These are phyloP conservation scores for Nemotelus pantherinus DNA, from an alignment of 2,888 invertebrate genomes.

Conservation along the genomic window DNA sequence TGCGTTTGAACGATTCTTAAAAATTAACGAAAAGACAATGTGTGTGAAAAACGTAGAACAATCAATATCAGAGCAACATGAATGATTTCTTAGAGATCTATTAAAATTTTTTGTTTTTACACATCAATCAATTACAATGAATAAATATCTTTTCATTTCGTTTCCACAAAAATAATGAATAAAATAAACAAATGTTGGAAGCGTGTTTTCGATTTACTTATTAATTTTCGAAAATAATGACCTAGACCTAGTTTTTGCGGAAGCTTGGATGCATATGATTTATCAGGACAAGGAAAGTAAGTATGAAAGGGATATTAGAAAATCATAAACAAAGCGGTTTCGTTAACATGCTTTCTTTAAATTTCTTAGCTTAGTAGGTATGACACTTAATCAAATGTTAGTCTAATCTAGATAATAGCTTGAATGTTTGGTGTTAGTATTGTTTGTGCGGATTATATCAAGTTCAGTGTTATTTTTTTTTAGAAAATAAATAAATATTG, in stretches of 20 bases:
- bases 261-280: neutral
- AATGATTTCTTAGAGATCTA: conserved; percentile 5
- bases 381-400: too few relatives aligned
- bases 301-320: neutral
- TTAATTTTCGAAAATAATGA: too few relatives aligned
- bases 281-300: neutral
- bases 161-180: neutral
- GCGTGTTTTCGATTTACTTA: neutral
- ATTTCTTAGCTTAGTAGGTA: neutral
- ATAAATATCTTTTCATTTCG: neutral
- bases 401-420: too few relatives aligned
- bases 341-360: conserved; percentile 17
- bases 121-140: neutral
- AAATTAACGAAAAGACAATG: neutral
- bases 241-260: neutral
- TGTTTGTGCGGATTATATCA: neutral
- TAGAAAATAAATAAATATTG: too few relatives aligned
- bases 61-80: conserved; percentile 8
- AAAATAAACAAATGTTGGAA: conserved; percentile 1
- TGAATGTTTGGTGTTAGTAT: conserved; percentile 16
- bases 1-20: neutral
- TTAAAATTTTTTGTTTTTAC: neutral
- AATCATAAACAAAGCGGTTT: neutral
- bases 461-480: too few relatives aligned
- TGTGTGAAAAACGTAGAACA: neutral